Base-by-base conservation (phyloP, 1,140 invertebrate species). In the Scaptomyza graminum region DNA sequence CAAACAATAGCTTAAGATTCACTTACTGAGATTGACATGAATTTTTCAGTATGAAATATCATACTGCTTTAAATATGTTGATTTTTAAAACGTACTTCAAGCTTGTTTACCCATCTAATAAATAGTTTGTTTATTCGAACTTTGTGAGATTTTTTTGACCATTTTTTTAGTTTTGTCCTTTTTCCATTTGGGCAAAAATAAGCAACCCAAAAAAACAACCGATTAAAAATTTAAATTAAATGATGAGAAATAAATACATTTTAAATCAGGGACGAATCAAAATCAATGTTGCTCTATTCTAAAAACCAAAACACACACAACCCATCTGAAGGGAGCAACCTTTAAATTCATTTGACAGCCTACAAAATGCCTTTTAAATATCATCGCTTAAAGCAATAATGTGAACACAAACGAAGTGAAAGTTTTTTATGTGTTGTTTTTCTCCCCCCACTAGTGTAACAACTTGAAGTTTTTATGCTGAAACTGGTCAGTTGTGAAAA, bases 241-340 rank as follows among this genome's bases (percentile, higher is more conserved):
- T 25, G 16, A 56, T 56, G 16, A 13, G n/a, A 12, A 41, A 56
- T 56, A 46, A 57, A 57, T 57, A 46, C 41, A 57, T 46, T 46
- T 46, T 34, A 57, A 57, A 57, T 31, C 12, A 6, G 54, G 8
- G 37, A 41, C 41, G 6, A 28, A 46, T 25, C 55, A 31, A 11
- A 28, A 46, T 25, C 55, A 31, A 41, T 43, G 52, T n/a, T 41
- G n/a, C 25, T 13, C 13, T 15, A 18, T 16, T 37, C 34, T 12
- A 13, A n/a, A 12, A 41, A n/a, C 12, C n/a, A 41, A 41, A 41
- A 39, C 11, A n/a, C 34, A 37, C 34, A 37, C 34, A 37, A 37
- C 9, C n/a, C n/a, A n/a, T n/a, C n/a, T n/a, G n/a, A 18, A 22
- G 18, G 18, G 18, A 3, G 37, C 16, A 16, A 15, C 50, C 31